Evolutionary conservation across 2,888 invertebrate species (phyloP).

Genomic region (Drosophila kuntzei): DNA sequence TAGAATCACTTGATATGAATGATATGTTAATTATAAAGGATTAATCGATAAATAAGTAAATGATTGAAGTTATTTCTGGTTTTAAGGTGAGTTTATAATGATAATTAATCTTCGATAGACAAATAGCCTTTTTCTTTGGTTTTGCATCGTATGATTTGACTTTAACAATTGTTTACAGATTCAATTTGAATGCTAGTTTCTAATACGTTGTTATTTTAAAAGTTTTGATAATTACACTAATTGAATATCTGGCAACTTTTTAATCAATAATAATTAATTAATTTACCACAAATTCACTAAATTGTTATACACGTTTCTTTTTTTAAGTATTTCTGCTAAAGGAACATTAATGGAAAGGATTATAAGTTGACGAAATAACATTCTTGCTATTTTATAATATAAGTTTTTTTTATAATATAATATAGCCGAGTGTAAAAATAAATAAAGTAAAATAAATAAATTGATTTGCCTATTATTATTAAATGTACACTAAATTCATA

Average conservation of each 20-base stretch:
- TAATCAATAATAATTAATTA: constrained; percentile 33
- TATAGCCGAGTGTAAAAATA: background rate
- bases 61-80: background rate
- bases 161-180: background rate
- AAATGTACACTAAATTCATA: constrained; percentile 42
- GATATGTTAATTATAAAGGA: background rate
- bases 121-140: background rate
- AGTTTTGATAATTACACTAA: constrained; percentile 12
- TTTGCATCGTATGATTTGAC: background rate
- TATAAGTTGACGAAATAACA: constrained; percentile 29
- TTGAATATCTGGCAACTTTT: constrained; percentile 21
- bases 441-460: constrained; percentile 36
- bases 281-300: constrained; percentile 60
- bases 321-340: constrained; percentile 28
- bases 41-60: background rate
- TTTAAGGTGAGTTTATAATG: background rate
- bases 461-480: constrained; percentile 39
- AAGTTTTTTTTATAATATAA: constrained; percentile 13
- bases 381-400: constrained; percentile 11
- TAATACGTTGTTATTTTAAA: background rate
- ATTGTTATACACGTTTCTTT: constrained; percentile 19
- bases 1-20: background rate
- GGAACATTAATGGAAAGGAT: constrained; percentile 49
- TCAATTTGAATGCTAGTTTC: background rate
- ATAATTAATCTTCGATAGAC: background rate